Percentiles rank a stretch among this genome's conserved stretches.
These are phyloP conservation scores for Rhinopomastus cyanomelas DNA, from an alignment of 2,113 vertebrate species.

Conservation along the genomic window DNA sequence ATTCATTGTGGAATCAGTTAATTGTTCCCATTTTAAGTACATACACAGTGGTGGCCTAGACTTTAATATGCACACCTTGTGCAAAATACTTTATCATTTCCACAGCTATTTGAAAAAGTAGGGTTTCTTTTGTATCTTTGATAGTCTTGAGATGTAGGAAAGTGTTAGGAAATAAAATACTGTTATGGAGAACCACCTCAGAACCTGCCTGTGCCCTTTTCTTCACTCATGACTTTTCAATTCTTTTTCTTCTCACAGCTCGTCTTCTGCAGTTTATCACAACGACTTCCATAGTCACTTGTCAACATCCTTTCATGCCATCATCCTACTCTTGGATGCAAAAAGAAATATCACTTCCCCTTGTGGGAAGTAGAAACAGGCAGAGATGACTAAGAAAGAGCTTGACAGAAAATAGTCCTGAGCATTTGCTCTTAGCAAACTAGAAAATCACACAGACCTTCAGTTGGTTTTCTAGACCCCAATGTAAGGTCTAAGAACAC, in stretches of 20 bases:
- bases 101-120: not conserved
- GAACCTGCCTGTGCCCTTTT: not conserved
- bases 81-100: not conserved
- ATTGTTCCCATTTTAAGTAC: not conserved
- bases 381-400: not conserved
- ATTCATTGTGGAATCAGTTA: not conserved
- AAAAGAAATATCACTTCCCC: not conserved
- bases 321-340: not conserved
- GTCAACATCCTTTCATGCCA: not conserved
- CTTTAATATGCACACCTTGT: not conserved
- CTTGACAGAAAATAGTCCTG: not conserved
- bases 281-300: not conserved
- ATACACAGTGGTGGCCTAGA: not conserved
- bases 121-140: not conserved
- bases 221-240: not conserved
- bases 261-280: not conserved
- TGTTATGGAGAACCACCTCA: not conserved
- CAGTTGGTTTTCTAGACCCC: not conserved
- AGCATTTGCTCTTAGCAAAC: not conserved
- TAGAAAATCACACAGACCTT: not conserved
- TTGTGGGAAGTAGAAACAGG: not conserved
- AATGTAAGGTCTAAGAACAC: not conserved
- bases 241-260: not conserved
- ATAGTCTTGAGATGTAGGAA: not conserved
- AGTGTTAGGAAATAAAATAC: not conserved